phyloP scores from a whole-genome alignment of 1,140 invertebrate species.

The Pseudomyrmex gracilis region DNA sequence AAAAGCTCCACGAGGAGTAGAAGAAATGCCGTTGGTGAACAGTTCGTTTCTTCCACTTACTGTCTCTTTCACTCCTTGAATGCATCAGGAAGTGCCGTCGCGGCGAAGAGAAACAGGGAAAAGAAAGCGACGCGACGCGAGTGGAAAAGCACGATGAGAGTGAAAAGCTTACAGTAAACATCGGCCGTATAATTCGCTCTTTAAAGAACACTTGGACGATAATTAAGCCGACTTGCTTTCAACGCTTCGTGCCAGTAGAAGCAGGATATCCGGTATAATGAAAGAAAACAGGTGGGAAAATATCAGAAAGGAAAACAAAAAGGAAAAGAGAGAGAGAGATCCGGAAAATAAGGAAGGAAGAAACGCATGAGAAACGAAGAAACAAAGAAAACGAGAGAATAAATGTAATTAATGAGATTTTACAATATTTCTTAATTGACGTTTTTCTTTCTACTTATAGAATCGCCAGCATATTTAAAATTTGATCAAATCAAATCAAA shows the following conservation, averaged over 20 bases:
- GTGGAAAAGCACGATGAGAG: conserved; percentile 61
- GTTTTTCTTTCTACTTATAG: not conserved
- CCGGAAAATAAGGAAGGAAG: not conserved
- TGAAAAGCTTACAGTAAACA: conserved; percentile 83
- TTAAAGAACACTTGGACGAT: conserved; percentile 85
- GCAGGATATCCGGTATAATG: conserved; percentile 15
- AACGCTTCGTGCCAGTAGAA: conserved; percentile 3
- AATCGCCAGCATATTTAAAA: no score
- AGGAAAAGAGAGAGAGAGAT: conserved; percentile 32
- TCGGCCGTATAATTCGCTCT: conserved; percentile 85
- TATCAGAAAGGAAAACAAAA: conserved; percentile 20
- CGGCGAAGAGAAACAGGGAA: conserved; percentile 56
- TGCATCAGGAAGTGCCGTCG: conserved; percentile 32
- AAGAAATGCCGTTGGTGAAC: conserved; percentile 73
- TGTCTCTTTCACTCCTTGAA: conserved; percentile 33
- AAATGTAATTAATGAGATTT: not conserved
- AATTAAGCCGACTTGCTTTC: conserved; percentile 78
- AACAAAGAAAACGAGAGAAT: not conserved
- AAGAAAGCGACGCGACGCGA: conserved; percentile 49
- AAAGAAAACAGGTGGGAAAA: conserved; percentile 17
- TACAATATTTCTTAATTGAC: conserved; percentile 15
- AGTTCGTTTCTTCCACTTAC: conserved; percentile 24
- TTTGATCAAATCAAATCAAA: no score
- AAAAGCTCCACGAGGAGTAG: conserved; percentile 74
- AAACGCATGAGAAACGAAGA: not conserved